Evolutionary conservation across 1,140 invertebrate genomes (phyloP), one percentile per base, ranked within the genome.

Genomic region (Hirudo medicinalis): DNA sequence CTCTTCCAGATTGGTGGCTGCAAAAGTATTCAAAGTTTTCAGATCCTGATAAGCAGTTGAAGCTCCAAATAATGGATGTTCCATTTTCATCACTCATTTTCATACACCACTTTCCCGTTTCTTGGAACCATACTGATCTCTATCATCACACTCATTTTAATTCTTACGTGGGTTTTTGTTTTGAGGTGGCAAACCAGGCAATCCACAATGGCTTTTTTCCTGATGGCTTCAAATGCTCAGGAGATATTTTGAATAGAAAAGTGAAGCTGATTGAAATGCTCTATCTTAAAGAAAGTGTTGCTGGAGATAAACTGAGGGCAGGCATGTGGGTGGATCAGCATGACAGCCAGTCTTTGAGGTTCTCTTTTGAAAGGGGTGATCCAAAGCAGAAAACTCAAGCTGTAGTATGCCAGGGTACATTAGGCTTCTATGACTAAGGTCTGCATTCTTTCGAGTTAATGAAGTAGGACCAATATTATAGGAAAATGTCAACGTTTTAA

Each of bases 111-210:
- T 22, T 63, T n/a, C 11, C 22, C 8, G 29, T 63, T 63, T n/a
- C 29, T 25, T 63, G 29, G 22, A 63, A 63, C 29, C 22, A 63
- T 2, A 63, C 29, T 25, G 57, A 63, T 20, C 17, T 63, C 20
- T 63, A 63, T 63, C 22, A 63, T 13, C 57, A 63, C 20, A 63
- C 57, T 25, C 22, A 63, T 63, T 63, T 25, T 32, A 63, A 63
- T 25, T 63, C 57, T 22, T 63, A 63, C 13, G 57, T 63, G 22
- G 22, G 57, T 32, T 63, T 25, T 32, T 63, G 57, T n/a, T 63
- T 63, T 63, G 57, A 63, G 19, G 29, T 63, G 9, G 57, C 57
- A 22, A 63, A 63, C 19, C 57, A 63, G 57, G 57, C 57, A 1
- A 32, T 63, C 57, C 22, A 63, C 29, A 22, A 63, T 63, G 29